phyloP scores from a whole-genome alignment of 2,113 vertebrate genomes.

The Hippoglossus stenolepis region DNA sequence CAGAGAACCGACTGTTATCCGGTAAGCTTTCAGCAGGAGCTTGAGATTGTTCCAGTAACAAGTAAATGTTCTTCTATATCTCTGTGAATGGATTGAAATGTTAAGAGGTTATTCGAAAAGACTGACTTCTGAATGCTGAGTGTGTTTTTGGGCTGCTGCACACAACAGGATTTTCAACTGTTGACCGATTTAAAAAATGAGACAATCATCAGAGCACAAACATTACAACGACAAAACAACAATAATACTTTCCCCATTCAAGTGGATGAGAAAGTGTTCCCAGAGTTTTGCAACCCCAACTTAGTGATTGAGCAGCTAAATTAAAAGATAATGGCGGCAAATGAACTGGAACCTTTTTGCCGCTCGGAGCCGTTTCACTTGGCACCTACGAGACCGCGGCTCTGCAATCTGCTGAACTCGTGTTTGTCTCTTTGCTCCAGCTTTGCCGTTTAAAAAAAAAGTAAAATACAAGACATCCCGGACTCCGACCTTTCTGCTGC shows the following conservation, averaged over 20 bases:
- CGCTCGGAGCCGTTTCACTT: not conserved
- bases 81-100: no score
- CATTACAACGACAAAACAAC: not conserved
- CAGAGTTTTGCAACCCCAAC: not conserved
- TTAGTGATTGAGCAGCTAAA: slow-evolving; percentile 25
- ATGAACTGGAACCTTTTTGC: slow-evolving; percentile 27
- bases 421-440: slow-evolving; percentile 3
- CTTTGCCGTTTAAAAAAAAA: slow-evolving; percentile 4
- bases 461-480: slow-evolving; percentile 9
- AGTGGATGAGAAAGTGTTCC: not conserved
- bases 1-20: not conserved
- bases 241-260: not conserved
- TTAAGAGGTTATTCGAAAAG: no score
- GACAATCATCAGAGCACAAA: not conserved
- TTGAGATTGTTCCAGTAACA: not conserved
- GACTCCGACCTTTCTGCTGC: slow-evolving; percentile 13
- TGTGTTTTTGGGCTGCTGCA: no score
- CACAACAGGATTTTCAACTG: not conserved
- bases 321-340: slow-evolving; percentile 34
- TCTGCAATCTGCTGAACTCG: not conserved
- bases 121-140: no score
- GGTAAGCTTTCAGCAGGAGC: no score
- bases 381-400: not conserved
- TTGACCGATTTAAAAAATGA: not conserved
- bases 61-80: no score